A percentile compares a stretch with the other conserved stretches of the same genome.
These are phyloP conservation scores for Nylanderia fulva DNA, from an alignment of 1,140 invertebrate species.

Conservation along the genomic window DNA sequence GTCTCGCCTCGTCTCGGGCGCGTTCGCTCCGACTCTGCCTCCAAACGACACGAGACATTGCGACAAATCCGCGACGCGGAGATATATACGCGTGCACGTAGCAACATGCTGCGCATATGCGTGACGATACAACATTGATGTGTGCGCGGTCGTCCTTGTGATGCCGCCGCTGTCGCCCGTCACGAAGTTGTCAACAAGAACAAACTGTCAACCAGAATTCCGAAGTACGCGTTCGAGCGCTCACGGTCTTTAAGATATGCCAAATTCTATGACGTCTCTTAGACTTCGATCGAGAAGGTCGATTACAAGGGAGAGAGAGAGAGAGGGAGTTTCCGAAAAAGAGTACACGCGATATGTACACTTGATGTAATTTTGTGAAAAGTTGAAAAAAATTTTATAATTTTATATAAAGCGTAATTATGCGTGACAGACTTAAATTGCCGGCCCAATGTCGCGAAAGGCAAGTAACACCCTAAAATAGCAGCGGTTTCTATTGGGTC, in stretches of 20 bases:
- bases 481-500: not conserved
- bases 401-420: not conserved
- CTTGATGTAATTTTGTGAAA: too few relatives aligned
- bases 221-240: not conserved
- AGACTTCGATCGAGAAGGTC: not conserved
- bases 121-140: constrained; percentile 47
- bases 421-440: not conserved
- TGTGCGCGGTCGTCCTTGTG: constrained; percentile 62
- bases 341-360: too few relatives aligned
- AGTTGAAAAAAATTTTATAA: too few relatives aligned
- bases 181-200: constrained; percentile 62
- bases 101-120: constrained; percentile 40
- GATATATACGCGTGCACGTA: constrained; percentile 54
- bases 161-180: constrained; percentile 12
- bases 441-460: not conserved
- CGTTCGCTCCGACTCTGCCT: constrained; percentile 42
- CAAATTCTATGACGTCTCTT: constrained; percentile 14
- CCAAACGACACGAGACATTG: constrained; percentile 58
- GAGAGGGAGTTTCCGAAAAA: not conserved
- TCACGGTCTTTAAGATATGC: constrained; percentile 20
- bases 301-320: not conserved
- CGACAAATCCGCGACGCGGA: constrained; percentile 65
- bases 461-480: constrained; percentile 22
- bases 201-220: constrained; percentile 55
- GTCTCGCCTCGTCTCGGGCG: not conserved